A percentile compares a stretch with the other conserved stretches of the same genome.
Conservation (phyloP, 2,888 invertebrate genomes). For the Thymelicus lineola region DNA sequence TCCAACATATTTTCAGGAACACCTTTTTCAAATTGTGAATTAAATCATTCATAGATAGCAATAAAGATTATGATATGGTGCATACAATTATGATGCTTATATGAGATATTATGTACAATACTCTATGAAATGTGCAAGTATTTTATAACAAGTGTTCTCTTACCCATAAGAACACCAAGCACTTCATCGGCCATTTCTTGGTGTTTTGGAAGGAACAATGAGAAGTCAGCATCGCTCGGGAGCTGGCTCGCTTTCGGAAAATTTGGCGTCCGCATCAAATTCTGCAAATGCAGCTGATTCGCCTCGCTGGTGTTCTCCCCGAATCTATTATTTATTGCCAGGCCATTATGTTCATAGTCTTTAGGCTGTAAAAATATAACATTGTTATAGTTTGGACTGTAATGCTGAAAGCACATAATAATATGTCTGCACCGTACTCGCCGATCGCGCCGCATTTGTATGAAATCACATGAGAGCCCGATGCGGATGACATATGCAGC, state of each 20-base stretch:
- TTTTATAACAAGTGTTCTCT: constrained; percentile 45
- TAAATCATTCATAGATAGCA: no score
- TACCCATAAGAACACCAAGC: constrained; percentile 88
- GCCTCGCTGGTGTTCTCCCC: constrained; percentile 79
- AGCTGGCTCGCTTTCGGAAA: constrained; percentile 84
- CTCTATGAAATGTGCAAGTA: no score
- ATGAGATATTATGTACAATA: no score
- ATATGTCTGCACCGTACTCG: no score
- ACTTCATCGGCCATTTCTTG: constrained; percentile 89
- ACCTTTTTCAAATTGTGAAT: constrained; percentile 42
- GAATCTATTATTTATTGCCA: constrained; percentile 86
- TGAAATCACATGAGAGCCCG: no score
- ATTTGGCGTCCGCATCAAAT: constrained; percentile 82
- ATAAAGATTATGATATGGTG: no score
- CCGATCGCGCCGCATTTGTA: no score
- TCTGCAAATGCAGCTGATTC: constrained; percentile 83
- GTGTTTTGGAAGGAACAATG: constrained; percentile 90
- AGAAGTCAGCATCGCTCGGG: constrained; percentile 87
- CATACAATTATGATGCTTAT: no score
- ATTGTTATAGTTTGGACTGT: no score
- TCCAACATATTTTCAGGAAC: constrained; percentile 79
- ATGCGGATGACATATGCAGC: no score
- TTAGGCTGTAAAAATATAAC: constrained; percentile 53
- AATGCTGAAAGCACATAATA: no score
- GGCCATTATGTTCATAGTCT: constrained; percentile 83